Base-by-base conservation (phyloP, 1,140 invertebrate species). In the Drosophila ambigua region DNA sequence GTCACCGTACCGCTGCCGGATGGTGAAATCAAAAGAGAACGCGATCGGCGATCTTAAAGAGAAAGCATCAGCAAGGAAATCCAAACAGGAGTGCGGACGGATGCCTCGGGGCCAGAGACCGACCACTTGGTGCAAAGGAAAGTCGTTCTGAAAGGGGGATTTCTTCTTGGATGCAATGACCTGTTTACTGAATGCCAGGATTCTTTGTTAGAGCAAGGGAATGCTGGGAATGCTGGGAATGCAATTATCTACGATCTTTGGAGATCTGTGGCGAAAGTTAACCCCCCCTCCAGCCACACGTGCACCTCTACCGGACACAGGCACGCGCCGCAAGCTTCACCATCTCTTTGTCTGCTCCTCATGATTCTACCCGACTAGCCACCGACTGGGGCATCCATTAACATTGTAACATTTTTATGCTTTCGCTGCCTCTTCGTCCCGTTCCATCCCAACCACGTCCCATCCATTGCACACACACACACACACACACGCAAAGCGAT, bases 51-150 rank as follows among this genome's bases (percentile, higher is more conserved):
- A 39, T 39, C 61, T 74, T 82, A 66, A 85, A 85, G 82, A 82
- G 82, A 85, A 85, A 85, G 82, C 78, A 68, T 57, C 43, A 23
- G 65, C 57, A 85, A 87, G 82, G 82, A 85, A 83, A 67, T 39
- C 58, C 66, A 39, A 39, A 39, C 35, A 39, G 35, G 35, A 39
- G 35, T 39, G 11, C 1, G 26, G 26, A 28, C 7, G 5, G 11
- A 13, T 13, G 35, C 35, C 35, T 39, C 11, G 35, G 31, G 35
- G 35, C 35, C 57, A 11, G 16, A 31, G 51, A 44, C 31, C 50
- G 51, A 44, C 31, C 50, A 41, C 43, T 55, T 24, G 15, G 2
- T 5, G 9, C 24, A 45, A 13, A 67, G 16, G 51, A 50, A 68
- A 69, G 41, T 67, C 13, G 16, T 4, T 54, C 20, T 35, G 20